Base-by-base conservation (phyloP, 2,797 vertebrate species). In the Telmatherina bonti region DNA sequence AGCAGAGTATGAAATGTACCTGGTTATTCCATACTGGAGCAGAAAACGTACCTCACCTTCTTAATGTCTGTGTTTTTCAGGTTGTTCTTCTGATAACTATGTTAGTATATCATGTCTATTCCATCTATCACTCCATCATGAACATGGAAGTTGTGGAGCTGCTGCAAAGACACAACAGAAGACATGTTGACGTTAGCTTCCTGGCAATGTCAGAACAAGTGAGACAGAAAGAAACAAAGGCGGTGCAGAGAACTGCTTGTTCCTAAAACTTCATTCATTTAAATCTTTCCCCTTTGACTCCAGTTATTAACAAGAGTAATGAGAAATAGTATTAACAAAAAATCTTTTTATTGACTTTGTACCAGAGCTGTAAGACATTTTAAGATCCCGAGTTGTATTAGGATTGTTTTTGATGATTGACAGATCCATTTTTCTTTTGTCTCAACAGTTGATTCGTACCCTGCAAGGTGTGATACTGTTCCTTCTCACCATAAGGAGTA, bases 141-240 rank as follows among this genome's bases (percentile, higher is more conserved):
- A 75, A 85, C 24, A 30, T 67, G 62, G 88, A 93, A 1, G 64
- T 83, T 4, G 78, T 74, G 2, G 84, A 94, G 72, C 74, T 85
- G 31, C 85, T 96, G 64, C 93, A 90, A 72, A 90, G 69, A 76
- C 85, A 79, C 74, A 76, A 83, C 72, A 90, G 41, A 59, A 77
- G 35, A 38, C 83, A 70, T 53, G 75, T 93, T 55, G 93, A 95
- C 35, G 71, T 96, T 76, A 77, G 76, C 58, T 10, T 63, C 10
- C 79, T 94, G 45, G 88, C 91, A 0, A 62, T 65, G 3, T 92
- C 86, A 84, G 92, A 92, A 75, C 93, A 95, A 93, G 95, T 96
- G 89, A 70, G 78, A 74, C 16, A 10, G 6, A 41, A 13, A 26
- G 2, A 24, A 24, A 36, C 20, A 0, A 69, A 55, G 13, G 16